These are phyloP conservation scores for Adelosebastes latens DNA, from an alignment of 2,797 vertebrate genomes.

Conservation along the genomic window DNA sequence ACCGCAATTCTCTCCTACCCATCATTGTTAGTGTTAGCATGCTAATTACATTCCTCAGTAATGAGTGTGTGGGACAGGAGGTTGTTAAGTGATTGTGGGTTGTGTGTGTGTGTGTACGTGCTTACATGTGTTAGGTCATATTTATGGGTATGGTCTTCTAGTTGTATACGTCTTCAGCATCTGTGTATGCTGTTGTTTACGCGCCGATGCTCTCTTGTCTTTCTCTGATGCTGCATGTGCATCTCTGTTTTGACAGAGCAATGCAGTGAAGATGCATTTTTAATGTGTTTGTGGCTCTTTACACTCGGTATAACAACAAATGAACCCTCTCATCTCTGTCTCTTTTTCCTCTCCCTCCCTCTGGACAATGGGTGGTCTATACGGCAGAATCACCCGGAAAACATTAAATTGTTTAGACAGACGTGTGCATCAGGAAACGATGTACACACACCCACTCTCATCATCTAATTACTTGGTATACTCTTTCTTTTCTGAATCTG, in stretches of 20 bases:
- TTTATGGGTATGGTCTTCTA: slow-evolving; percentile 36
- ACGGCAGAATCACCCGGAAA: slow-evolving; percentile 28
- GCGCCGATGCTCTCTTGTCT: not conserved
- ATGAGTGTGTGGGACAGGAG: slow-evolving; percentile 58
- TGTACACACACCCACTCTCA: slow-evolving; percentile 22
- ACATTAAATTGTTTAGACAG: slow-evolving; percentile 50
- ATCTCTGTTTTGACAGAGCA: slow-evolving; percentile 28
- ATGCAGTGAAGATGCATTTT: slow-evolving; percentile 18
- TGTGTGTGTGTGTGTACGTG: slow-evolving; percentile 4
- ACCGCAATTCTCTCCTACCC: slow-evolving; percentile 48
- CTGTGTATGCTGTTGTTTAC: slow-evolving; percentile 52
- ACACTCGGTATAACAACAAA: slow-evolving; percentile 22
- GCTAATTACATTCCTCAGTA: slow-evolving; percentile 74
- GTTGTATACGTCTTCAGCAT: slow-evolving; percentile 51
- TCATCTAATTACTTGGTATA: slow-evolving; percentile 14
- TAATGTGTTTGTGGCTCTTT: slow-evolving; percentile 34
- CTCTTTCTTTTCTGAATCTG: not conserved
- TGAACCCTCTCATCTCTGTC: slow-evolving; percentile 25
- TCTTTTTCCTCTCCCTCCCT: slow-evolving; percentile 1
- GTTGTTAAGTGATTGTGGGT: slow-evolving; percentile 20
- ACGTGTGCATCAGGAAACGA: slow-evolving; percentile 26
- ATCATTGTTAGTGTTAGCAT: slow-evolving; percentile 54
- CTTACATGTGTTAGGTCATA: slow-evolving; percentile 34
- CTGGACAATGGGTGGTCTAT: slow-evolving; percentile 55
- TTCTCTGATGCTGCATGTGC: not conserved